These are phyloP conservation scores for Anarhynchus alexandrinus DNA, from an alignment of 2,113 vertebrate species.

Conservation along the genomic window DNA sequence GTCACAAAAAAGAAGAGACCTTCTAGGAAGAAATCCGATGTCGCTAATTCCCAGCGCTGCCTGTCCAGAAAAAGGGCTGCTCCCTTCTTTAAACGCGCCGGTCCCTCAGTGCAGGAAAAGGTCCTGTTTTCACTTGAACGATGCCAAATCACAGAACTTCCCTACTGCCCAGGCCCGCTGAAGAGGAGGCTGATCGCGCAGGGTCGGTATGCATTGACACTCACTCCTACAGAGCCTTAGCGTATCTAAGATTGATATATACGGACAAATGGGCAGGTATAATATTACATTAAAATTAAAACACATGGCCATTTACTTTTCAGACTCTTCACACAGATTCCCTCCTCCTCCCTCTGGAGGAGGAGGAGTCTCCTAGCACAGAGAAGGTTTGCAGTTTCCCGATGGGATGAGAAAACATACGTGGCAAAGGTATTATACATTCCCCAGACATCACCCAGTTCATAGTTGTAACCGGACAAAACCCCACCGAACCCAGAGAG, in stretches of 20 bases:
- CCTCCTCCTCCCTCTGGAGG: background rate
- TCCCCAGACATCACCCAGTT: constrained; percentile 1
- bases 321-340: constrained; percentile 50
- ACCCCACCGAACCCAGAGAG: background rate
- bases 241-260: background rate
- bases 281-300: constrained; percentile 19
- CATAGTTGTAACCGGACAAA: background rate
- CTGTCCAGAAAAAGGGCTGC: background rate
- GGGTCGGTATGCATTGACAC: background rate
- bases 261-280: constrained; percentile 25
- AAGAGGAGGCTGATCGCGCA: background rate
- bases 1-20: background rate
- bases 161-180: background rate
- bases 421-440: background rate
- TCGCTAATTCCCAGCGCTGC: background rate
- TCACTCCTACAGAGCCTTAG: constrained; percentile 1
- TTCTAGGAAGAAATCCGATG: background rate
- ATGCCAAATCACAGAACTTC: background rate
- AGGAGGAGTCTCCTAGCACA: background rate
- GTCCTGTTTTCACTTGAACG: background rate
- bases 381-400: constrained; percentile 22
- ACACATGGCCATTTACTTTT: constrained; percentile 52
- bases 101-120: background rate
- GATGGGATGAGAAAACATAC: constrained; percentile 23
- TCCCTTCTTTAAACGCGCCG: background rate